A percentile compares a stretch with the other conserved stretches of the same genome.
phyloP scores from a whole-genome alignment of 2,888 invertebrate species.

The Choreutis nemorana region DNA sequence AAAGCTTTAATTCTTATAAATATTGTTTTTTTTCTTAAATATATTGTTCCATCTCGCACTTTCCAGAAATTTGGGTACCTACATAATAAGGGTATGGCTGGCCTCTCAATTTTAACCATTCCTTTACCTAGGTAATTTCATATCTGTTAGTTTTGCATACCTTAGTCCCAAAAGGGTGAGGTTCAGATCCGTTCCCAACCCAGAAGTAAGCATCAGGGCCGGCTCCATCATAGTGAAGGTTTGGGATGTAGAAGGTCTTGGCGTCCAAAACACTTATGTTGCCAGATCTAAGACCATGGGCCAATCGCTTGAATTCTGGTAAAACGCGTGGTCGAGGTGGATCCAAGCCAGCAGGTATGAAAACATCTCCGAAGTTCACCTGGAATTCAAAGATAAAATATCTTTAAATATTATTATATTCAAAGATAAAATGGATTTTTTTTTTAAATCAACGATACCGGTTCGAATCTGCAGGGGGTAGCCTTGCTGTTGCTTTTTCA shows the following conservation, averaged over 20 bases:
- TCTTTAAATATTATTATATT: no score
- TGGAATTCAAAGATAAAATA: constrained; percentile 36
- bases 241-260: constrained; percentile 91
- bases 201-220: constrained; percentile 94
- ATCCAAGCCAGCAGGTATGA: constrained; percentile 78
- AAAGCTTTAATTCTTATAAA: no score
- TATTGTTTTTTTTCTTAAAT: no score
- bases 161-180: constrained; percentile 83
- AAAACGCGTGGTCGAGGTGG: constrained; percentile 82
- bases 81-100: no score
- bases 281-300: constrained; percentile 88
- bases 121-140: no score
- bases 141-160: constrained; percentile 26
- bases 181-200: constrained; percentile 90
- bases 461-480: no score
- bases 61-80: no score
- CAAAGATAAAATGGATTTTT: no score
- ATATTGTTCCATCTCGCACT: no score
- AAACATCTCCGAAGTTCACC: constrained; percentile 91
- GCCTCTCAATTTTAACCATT: no score
- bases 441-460: no score
- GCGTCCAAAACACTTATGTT: constrained; percentile 92
- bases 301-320: constrained; percentile 86
- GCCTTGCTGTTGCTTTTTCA: no score
- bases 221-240: constrained; percentile 90